Percentiles rank a stretch among this genome's conserved stretches.
Evolutionary conservation across 2,797 vertebrate genomes (phyloP).

Genomic region (Liparis tanakae): DNA sequence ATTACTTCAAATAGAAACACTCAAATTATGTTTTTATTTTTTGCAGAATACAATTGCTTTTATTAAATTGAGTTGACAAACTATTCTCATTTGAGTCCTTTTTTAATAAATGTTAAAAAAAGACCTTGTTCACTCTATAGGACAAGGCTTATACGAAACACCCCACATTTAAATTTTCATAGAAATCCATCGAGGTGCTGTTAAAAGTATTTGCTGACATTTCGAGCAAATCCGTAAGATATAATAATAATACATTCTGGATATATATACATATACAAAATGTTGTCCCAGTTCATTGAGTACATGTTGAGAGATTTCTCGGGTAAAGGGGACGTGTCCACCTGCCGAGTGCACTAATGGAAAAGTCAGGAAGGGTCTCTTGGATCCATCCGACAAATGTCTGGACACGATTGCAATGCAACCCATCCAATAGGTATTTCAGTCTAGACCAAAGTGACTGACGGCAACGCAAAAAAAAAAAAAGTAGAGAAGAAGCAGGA

Average conservation of each 20-base stretch:
- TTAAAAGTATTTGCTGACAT: not conserved
- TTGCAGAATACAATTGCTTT: slow-evolving; percentile 1
- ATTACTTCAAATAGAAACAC: not conserved
- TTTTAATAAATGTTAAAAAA: not conserved
- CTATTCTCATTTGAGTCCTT: not conserved
- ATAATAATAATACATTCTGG: too few relatives aligned
- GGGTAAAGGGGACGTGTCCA: not conserved
- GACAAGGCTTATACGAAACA: slow-evolving; percentile 15
- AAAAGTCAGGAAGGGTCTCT: too few relatives aligned
- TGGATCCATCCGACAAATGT: not conserved
- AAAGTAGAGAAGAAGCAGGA: not conserved
- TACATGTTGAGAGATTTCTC: not conserved
- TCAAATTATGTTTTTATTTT: not conserved
- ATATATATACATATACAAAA: too few relatives aligned
- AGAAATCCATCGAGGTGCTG: not conserved
- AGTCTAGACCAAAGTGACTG: not conserved
- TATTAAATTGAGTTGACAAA: not conserved
- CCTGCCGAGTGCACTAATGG: too few relatives aligned
- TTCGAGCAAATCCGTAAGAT: not conserved
- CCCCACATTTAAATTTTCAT: not conserved
- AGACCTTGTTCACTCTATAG: not conserved
- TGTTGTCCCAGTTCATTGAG: not conserved
- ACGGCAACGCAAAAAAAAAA: not conserved
- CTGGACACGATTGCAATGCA: not conserved
- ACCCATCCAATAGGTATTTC: not conserved